Percentiles rank a stretch among this genome's conserved stretches.
phyloP scores from a whole-genome alignment of 1,140 invertebrate genomes.

The Drosophila leontia region DNA sequence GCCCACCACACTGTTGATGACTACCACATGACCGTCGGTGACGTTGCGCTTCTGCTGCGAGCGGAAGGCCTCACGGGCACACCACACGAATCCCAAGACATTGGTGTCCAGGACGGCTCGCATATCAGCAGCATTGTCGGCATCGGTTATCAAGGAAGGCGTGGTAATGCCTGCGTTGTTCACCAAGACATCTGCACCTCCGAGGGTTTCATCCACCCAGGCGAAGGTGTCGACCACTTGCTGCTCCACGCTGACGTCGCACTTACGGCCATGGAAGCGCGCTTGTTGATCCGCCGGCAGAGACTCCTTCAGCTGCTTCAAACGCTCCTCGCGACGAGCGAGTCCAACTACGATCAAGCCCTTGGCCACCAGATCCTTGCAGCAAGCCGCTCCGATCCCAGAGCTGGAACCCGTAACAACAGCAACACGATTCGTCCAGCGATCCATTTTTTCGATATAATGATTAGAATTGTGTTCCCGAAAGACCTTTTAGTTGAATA shows the following conservation, averaged over 20 bases:
- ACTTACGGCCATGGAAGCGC: slow-evolving; percentile 63
- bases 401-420: slow-evolving; percentile 84
- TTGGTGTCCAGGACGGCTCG: slow-evolving; percentile 85
- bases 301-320: slow-evolving; percentile 85
- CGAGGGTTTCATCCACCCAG: slow-evolving; percentile 87
- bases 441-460: slow-evolving; percentile 24
- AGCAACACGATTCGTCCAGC: slow-evolving; percentile 74
- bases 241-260: slow-evolving; percentile 88
- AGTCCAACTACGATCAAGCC: slow-evolving; percentile 89
- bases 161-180: slow-evolving; percentile 88
- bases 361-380: slow-evolving; percentile 84
- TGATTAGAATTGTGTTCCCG: background rate
- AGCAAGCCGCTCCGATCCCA: slow-evolving; percentile 86
- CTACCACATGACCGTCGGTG: slow-evolving; percentile 88
- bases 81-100: slow-evolving; percentile 86
- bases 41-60: slow-evolving; percentile 86
- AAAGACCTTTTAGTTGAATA: background rate
- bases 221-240: slow-evolving; percentile 88
- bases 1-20: slow-evolving; percentile 57
- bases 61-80: slow-evolving; percentile 86
- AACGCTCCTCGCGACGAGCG: slow-evolving; percentile 87
- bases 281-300: slow-evolving; percentile 36
- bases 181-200: slow-evolving; percentile 89
- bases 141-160: slow-evolving; percentile 85
- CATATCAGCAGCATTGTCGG: slow-evolving; percentile 63